These are phyloP conservation scores for Eutrigla gurnardus DNA, from an alignment of 2,797 vertebrate species.

Conservation along the genomic window DNA sequence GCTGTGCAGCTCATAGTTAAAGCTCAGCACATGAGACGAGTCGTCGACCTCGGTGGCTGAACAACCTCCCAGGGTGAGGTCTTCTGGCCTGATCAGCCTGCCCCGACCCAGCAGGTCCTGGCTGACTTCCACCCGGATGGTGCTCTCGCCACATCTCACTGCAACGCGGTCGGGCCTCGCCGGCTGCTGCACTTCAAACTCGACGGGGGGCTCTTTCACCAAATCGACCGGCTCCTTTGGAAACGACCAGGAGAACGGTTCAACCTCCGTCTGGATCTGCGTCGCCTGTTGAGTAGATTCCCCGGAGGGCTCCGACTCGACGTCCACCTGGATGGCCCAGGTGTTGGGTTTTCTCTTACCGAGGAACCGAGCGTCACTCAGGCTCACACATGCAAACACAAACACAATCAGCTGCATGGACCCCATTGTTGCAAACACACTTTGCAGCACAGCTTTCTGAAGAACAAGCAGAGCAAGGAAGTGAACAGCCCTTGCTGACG, in stretches of 20 bases:
- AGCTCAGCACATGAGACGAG: slow-evolving; percentile 42
- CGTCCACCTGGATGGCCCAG: background rate
- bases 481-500: slow-evolving; percentile 28
- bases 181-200: slow-evolving; percentile 8
- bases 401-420: slow-evolving; percentile 13
- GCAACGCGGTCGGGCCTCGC: slow-evolving; percentile 15
- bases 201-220: background rate
- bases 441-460: slow-evolving; percentile 74
- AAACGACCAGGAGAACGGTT: slow-evolving; percentile 42
- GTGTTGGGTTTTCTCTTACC: background rate
- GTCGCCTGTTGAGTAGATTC: background rate
- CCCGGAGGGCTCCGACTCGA: background rate
- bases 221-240: slow-evolving; percentile 39
- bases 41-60: slow-evolving; percentile 44
- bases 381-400: slow-evolving; percentile 12
- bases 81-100: slow-evolving; percentile 44
- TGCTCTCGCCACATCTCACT: slow-evolving; percentile 59
- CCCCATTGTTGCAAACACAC: slow-evolving; percentile 39
- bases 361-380: slow-evolving; percentile 6
- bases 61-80: slow-evolving; percentile 62
- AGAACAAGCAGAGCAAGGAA: slow-evolving; percentile 50
- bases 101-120: slow-evolving; percentile 56
- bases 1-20: slow-evolving; percentile 55
- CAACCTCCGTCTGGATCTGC: background rate
- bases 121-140: slow-evolving; percentile 57